Evolutionary conservation across 2,888 invertebrate species (phyloP), one percentile per base, ranked within the genome.

Genomic region (Eristalinus aeneus): DNA sequence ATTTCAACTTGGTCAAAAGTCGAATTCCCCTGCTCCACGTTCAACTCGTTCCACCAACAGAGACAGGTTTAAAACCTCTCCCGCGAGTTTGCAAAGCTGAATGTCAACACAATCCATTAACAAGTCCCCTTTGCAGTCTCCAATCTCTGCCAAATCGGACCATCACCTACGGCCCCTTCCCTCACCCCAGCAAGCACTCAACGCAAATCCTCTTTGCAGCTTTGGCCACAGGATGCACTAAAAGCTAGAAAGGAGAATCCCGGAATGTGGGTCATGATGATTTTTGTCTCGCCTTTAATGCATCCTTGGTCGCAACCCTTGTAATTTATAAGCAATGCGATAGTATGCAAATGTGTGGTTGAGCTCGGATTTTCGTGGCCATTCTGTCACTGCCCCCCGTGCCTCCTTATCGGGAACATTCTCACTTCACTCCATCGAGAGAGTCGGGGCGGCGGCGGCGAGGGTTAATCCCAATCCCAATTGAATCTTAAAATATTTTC

Each of bases 401-500:
- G 78, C 58, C 73, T 67, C 74, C 74, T 78, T 86, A 76, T 86
- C 86, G 69, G 34, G 82, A 64, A 54, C 77, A 46, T 46, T 46
- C 16, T 46, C 46, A 16, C 77, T 81, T 36, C 73, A 76, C 73
- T 74, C 77, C 81, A 76, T 63, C 78, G 46, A n/a, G n/a, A n/a
- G n/a, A n/a, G n/a, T n/a, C n/a, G n/a, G n/a, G 69, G 23, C 36
- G 39, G 39, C 34, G 67, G 65, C 67, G 53, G 71, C n/a, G 60
- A 69, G 46, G 67, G 58, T 65, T 84, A 86, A 77, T 71, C 74
- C 86, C 75, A 86, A 73, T 67, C 74, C 86, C 82, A 82, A 86
- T 86, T 86, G 82, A 86, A 86, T 86, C 77, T 86, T 77, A 74
- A 86, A 82, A 86, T 67, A 74, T 82, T 82, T 82, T 77, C 82